Evolutionary conservation across 2,113 vertebrate genomes (phyloP).

Genomic region (Neodon shergylaensis): DNA sequence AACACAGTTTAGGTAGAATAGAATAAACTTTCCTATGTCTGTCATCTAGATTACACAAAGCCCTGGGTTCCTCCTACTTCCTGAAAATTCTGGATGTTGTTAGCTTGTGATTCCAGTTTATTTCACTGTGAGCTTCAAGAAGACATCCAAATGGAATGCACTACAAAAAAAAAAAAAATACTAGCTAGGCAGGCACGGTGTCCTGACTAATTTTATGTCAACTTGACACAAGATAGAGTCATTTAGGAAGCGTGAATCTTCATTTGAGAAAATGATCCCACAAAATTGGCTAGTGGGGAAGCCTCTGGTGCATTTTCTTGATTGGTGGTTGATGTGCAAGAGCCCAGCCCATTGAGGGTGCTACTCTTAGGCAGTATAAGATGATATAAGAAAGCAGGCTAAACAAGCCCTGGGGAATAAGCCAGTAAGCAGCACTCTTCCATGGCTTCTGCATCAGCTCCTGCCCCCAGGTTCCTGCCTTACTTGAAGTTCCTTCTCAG

Average conservation of each 20-base stretch:
- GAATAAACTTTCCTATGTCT: background rate
- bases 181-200: background rate
- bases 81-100: background rate
- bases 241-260: background rate
- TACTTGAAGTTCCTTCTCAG: background rate
- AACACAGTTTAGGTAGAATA: background rate
- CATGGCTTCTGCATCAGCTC: background rate
- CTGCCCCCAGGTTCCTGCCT: background rate
- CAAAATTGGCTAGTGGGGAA: background rate
- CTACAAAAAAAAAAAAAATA: background rate
- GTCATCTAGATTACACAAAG: background rate
- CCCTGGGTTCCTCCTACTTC: background rate
- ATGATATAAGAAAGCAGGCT: background rate
- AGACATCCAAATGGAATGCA: background rate
- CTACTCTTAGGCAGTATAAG: background rate
- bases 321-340: background rate
- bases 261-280: background rate
- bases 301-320: background rate
- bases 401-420: background rate
- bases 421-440: background rate
- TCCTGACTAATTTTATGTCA: background rate
- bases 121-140: background rate
- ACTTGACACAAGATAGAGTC: background rate
- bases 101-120: background rate
- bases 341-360: background rate